Evolutionary conservation across 2,113 vertebrate genomes (phyloP).

Genomic region (Chiloscyllium plagiosum): DNA sequence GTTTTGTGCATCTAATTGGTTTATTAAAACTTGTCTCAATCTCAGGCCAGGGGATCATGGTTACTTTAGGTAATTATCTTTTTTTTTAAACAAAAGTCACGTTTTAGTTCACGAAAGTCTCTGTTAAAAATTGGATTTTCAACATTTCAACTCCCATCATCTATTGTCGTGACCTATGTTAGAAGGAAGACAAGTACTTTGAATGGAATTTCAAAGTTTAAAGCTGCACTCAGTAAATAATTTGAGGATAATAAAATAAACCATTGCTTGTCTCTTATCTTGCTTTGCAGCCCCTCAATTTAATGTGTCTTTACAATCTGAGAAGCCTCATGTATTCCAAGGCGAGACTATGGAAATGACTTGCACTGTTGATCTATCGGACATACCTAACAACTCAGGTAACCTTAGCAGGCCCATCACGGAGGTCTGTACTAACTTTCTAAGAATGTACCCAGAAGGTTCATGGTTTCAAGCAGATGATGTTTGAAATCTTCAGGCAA

Average conservation of each 20-base stretch:
- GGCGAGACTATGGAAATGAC: constrained; percentile 78
- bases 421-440: not conserved
- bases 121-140: too few species aligned
- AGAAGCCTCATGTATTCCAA: constrained; percentile 65
- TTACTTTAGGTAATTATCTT: too few species aligned
- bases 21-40: too few species aligned
- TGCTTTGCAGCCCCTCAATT: constrained; percentile 68
- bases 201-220: not conserved
- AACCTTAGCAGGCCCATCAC: not conserved
- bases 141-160: too few species aligned
- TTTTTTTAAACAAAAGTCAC: too few species aligned
- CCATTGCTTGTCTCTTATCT: constrained; percentile 33
- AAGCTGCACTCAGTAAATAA: not conserved
- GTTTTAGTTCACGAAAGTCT: too few species aligned
- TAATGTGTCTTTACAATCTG: constrained; percentile 68
- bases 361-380: constrained; percentile 57
- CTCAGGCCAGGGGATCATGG: too few species aligned
- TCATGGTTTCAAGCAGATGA: not conserved
- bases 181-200: too few species aligned
- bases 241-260: not conserved
- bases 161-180: too few species aligned
- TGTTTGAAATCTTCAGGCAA: not conserved
- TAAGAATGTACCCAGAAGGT: not conserved
- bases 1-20: too few species aligned
- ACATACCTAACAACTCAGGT: constrained; percentile 19